Evolutionary conservation across 2,797 vertebrate species (phyloP), one percentile per base, ranked within the genome.

Genomic region (Oryzias sinensis): DNA sequence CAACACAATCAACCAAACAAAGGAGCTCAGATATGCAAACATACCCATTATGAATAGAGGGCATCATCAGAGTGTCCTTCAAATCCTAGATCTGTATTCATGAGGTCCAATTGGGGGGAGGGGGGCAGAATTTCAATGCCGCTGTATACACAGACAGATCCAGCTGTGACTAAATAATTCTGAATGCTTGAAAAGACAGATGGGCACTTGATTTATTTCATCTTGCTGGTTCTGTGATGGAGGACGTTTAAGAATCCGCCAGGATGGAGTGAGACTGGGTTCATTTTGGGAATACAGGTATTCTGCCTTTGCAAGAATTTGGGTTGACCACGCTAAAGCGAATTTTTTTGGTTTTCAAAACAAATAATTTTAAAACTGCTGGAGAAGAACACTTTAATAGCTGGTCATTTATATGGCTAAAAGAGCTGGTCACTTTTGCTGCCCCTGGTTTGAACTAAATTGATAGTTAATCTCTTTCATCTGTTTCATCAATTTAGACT

Each of bases 1-100:
- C 64, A 76, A 75, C 51, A 74, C 69, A 66, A 66, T 76, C 33
- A 72, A 59, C 14, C 40, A 43, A 41, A 54, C 46, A 41, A 37
- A 37, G 9, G 11, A 37, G 57, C 27, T 6, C 2, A 75, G 58
- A 64, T 63, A 60, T 72, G 67, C 69, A 81, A 67, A 72, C 62
- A 49, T 77, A 82, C 77, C 59, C 72, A 81, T 82, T 75, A 87
- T 87, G 58, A 63, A 82, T 83, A 47, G 62, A 61, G 56, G 74
- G 59, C 66, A 70, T 75, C 74, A 78, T 72, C 72, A 70, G 62
- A 27, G 64, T 68, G 75, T 79, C 59, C 78, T 70, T 67, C 69
- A 63, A 49, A 14, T 64, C 50, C 72, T 71, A 70, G 65, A 69
- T 70, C 67, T 80, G 77, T 72, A 83, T 82, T 81, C 71, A 79